Evolutionary conservation across 64 coral and sea anemone genomes (phyloP).

Genomic region (Pocillopora verrucosa): DNA sequence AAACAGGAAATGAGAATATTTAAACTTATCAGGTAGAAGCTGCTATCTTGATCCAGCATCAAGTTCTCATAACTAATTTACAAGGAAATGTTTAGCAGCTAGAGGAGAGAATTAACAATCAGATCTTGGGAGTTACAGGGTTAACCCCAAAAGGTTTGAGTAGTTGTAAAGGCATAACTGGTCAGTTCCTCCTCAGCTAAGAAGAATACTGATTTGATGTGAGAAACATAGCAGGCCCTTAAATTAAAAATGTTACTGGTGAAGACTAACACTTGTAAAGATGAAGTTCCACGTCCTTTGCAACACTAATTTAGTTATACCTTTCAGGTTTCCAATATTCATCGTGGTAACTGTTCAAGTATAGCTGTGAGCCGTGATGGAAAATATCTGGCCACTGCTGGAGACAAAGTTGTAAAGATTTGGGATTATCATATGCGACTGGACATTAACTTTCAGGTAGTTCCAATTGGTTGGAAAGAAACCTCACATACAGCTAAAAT

Average conservation of each 20-base stretch:
- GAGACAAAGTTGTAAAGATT: constrained; percentile 87
- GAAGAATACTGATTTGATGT: too few species aligned
- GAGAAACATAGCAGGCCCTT: too few species aligned
- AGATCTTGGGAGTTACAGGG: too few species aligned
- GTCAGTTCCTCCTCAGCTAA: too few species aligned
- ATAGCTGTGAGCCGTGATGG: constrained; percentile 64
- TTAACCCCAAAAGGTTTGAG: too few species aligned
- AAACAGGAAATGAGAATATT: too few species aligned
- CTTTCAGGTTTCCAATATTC: constrained; percentile 79
- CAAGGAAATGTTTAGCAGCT: too few species aligned
- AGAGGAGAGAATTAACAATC: too few species aligned
- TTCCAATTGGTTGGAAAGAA: not conserved
- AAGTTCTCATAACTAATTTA: too few species aligned
- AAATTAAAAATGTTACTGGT: not conserved
- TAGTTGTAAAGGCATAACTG: too few species aligned
- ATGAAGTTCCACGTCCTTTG: not conserved
- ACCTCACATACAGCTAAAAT: not conserved
- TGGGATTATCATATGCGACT: constrained; percentile 99
- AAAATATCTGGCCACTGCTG: constrained; percentile 78
- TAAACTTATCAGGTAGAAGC: too few species aligned
- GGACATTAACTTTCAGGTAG: constrained; percentile 96
- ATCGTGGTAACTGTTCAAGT: constrained; percentile 72
- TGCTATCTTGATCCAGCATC: too few species aligned
- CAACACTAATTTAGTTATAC: not conserved
- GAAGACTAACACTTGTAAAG: not conserved